Evolutionary conservation across 2,797 vertebrate genomes (phyloP).

Genomic region (Neosilurus mollespiculum): DNA sequence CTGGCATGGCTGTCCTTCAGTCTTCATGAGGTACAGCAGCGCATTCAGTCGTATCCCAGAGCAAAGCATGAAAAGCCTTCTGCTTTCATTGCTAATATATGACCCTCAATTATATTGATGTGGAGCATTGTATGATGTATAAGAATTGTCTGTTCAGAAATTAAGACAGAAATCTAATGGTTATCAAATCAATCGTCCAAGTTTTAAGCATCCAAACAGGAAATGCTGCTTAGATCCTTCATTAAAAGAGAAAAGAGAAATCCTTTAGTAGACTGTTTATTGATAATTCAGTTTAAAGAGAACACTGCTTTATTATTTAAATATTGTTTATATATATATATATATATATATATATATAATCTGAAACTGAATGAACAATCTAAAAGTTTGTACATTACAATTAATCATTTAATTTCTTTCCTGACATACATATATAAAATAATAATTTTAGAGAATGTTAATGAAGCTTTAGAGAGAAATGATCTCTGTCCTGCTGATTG

Average conservation of each 20-base stretch:
- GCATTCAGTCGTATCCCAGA: conserved; percentile 35
- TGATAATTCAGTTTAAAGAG: not conserved
- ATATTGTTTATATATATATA: not conserved
- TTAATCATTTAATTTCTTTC: not conserved
- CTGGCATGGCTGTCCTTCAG: conserved; percentile 42
- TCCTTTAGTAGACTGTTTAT: not conserved
- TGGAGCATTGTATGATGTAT: not conserved
- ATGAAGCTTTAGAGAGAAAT: not conserved
- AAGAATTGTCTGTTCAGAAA: conserved; percentile 12
- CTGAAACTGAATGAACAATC: not conserved
- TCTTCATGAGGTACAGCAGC: conserved; percentile 36
- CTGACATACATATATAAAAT: too few relatives aligned
- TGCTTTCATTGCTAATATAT: conserved; percentile 23
- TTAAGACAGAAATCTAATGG: not conserved
- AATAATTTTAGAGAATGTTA: conserved; percentile 3
- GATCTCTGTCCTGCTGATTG: not conserved
- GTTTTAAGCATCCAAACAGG: too few relatives aligned
- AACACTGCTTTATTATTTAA: not conserved
- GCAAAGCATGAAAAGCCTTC: conserved; percentile 17
- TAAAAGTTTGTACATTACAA: not conserved
- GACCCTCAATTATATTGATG: not conserved
- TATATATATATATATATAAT: not conserved
- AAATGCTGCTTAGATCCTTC: not conserved
- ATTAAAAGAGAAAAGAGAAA: conserved; percentile 4
- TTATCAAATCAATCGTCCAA: not conserved